Conservation (phyloP, 2,113 vertebrate genomes). For the Xiphorhynchus elegans region DNA sequence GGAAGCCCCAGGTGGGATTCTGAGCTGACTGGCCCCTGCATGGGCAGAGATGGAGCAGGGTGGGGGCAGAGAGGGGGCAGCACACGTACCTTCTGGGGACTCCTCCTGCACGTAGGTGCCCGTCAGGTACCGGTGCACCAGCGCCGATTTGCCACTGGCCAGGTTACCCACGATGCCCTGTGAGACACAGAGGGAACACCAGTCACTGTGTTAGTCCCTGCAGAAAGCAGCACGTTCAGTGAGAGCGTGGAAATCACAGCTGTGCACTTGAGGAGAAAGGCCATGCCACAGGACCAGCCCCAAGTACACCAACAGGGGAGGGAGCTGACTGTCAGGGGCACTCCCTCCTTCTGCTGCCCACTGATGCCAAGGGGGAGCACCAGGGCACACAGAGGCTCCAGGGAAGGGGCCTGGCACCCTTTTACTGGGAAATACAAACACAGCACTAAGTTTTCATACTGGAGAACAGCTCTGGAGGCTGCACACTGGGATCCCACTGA, state of each 20-base stretch:
- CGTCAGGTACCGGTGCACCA: conserved; percentile 96
- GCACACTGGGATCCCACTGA: rapidly evolving
- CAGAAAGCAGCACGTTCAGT: rapidly evolving
- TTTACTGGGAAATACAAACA: background rate
- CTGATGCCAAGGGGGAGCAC: rapidly evolving
- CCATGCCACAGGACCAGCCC: rapidly evolving
- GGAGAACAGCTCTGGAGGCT: background rate
- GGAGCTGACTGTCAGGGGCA: too few species aligned
- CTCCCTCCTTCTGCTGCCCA: background rate
- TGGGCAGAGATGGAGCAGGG: background rate
- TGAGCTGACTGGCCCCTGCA: background rate
- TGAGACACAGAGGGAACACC: background rate
- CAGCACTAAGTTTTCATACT: background rate
- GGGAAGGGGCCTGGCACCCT: background rate
- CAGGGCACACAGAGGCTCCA: rapidly evolving
- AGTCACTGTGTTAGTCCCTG: background rate
- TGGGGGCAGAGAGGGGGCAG: background rate
- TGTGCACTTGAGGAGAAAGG: background rate
- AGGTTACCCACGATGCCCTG: conserved; percentile 98
- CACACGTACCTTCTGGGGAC: conserved; percentile 91
- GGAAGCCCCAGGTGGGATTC: background rate
- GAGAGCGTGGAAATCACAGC: background rate
- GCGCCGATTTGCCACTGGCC: conserved; percentile 95
- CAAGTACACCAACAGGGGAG: background rate
- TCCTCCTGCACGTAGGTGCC: conserved; percentile 98